Base-by-base conservation (phyloP, 2,113 vertebrate genomes). In the Pangasianodon hypophthalmus region DNA sequence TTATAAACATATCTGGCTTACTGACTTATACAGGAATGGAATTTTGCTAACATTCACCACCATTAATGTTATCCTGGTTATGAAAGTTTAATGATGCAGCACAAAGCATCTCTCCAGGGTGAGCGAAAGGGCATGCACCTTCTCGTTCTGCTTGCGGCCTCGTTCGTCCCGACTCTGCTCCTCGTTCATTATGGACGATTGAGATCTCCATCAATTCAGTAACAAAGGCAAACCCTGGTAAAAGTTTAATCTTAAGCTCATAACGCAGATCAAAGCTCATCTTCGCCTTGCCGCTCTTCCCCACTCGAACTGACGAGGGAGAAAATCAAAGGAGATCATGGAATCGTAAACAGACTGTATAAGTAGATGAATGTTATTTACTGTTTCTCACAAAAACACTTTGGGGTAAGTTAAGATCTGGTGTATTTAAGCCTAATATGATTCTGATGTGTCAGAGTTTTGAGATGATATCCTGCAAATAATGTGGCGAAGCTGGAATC, bases 131-230 rank as follows among this genome's bases (percentile, higher is more conserved):
- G 90, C 64, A 54, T n/a, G 73, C 88, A 73, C 88, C 86, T 87
- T 88, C 80, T 88, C 44, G 82, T 80, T 92, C 80, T 80, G 80
- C 56, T 87, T 48, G 48, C 75, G 88, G 48, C 87, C 75, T 87
- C 26, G 9, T 87, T 84, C 88, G 86, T 84, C 88, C 83, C n/a
- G 52, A 79, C 84, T 84, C 67, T 85, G 84, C 46, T 60, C 69
- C 86, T 83, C 86, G 87, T 92, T 90, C 88, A 91, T 92, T 92
- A 93, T 88, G 87, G n/a, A 93, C 32, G 1, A 81, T 87, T 82
- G 88, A 46, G 32, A 89, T 87, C 87, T 87, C 82, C 67, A 89
- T 89, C 80, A 48, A 73, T 93, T 93, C 86, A 87, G 92, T 89
- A 41, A 62, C 88, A 92, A 86, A 91, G 80, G 56, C 81, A 80